These are phyloP conservation scores for Cyclura pinguis DNA, from an alignment of 2,797 vertebrate genomes.

Conservation along the genomic window DNA sequence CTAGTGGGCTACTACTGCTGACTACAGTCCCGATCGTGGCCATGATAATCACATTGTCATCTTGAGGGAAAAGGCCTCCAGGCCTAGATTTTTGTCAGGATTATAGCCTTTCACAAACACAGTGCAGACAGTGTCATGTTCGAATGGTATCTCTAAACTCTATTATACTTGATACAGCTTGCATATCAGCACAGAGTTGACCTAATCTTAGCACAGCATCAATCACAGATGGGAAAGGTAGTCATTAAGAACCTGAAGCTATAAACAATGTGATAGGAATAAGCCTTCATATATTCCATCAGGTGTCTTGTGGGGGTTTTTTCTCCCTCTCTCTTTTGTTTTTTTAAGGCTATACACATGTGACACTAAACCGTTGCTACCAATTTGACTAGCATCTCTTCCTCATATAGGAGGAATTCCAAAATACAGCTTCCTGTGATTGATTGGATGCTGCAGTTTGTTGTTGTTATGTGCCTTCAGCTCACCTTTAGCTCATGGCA, in stretches of 20 bases:
- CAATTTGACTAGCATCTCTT: neutral
- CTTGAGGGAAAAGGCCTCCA: constrained; percentile 60
- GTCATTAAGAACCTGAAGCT: constrained; percentile 35
- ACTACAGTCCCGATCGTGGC: constrained; percentile 57
- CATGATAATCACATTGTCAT: constrained; percentile 52
- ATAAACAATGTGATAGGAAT: constrained; percentile 24
- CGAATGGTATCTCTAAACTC: constrained; percentile 65
- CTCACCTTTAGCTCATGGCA: too few relatives aligned
- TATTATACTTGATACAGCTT: constrained; percentile 67
- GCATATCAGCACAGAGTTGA: constrained; percentile 56
- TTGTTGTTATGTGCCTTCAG: neutral
- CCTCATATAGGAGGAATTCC: neutral
- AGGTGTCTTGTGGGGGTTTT: neutral
- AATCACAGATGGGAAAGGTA: constrained; percentile 54
- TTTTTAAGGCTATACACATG: constrained; percentile 3
- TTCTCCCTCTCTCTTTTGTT: neutral
- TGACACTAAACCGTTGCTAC: neutral
- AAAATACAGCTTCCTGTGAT: neutral
- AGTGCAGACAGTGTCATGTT: constrained; percentile 68
- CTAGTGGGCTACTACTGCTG: constrained; percentile 41
- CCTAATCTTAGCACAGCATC: constrained; percentile 62
- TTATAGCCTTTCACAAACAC: constrained; percentile 68
- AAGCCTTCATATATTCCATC: neutral
- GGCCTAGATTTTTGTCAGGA: constrained; percentile 68
- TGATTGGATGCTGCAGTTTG: neutral